Base-by-base conservation (phyloP, 2,888 invertebrate species). In the Empis livida region DNA sequence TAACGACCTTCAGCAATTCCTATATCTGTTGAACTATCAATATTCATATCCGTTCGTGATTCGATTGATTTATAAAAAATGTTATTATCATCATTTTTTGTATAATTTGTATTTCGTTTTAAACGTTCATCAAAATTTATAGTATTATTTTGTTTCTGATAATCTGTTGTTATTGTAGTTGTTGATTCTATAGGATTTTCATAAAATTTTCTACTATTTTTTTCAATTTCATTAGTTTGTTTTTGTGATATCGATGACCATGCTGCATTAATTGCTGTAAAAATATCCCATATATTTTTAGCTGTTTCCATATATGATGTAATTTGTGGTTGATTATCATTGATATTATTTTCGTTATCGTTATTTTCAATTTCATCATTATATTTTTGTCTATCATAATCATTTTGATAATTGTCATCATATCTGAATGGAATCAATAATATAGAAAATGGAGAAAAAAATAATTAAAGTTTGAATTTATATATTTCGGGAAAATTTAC, bases 1-100 rank as follows among this genome's bases (percentile, higher is more conserved):
- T 70, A 70, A 23, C 69, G 64, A 17, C 63, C 70, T 53, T 69
- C 67, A 8, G 58, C 60, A 32, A 63, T 59, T 51, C 59, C 61
- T 17, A 55, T 54, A 11, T 49, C 40, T 14, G 43, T 46, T 11
- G 42, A 30, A 20, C 17, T 44, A 9, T 40, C 10, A n/a, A 10
- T 27, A 13, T 43, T 30, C 13, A n/a, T n/a, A n/a, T n/a, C n/a
- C n/a, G n/a, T n/a, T n/a, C n/a, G n/a, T n/a, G 11, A 15, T 13
- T 43, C 27, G 1, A 13, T 43, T 14, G 4, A 11, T 43, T 23
- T 11, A 14, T 17, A 5, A 35, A n/a, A n/a, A n/a, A n/a, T n/a
- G n/a, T n/a, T n/a, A n/a, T n/a, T n/a, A n/a, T n/a, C n/a, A n/a
- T n/a, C n/a, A n/a, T n/a, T n/a, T n/a, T 35, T 35, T 35, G 17